Percentiles rank a stretch among this genome's conserved stretches.
phyloP scores from a whole-genome alignment of 2,113 vertebrate genomes.

The Synodontis membranacea region DNA sequence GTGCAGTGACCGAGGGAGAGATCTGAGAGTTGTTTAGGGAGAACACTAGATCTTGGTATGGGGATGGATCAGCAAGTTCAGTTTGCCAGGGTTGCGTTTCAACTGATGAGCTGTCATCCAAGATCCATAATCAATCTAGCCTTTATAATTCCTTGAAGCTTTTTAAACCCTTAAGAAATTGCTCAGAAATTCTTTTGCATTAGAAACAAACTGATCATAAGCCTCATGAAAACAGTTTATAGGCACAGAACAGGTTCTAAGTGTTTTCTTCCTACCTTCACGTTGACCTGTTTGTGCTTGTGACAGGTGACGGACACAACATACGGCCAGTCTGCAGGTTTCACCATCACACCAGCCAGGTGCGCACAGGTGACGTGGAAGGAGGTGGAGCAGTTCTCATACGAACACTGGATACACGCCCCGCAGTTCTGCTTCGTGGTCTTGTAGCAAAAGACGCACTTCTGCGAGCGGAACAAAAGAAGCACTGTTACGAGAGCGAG shows the following conservation, averaged over 20 bases:
- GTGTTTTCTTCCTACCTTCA: conserved; percentile 61
- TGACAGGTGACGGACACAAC: conserved; percentile 93
- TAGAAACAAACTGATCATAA: neutral
- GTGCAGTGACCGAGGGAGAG: too few relatives aligned
- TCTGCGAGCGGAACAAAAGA: conserved; percentile 67
- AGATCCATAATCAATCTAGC: too few relatives aligned
- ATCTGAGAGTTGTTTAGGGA: too few relatives aligned
- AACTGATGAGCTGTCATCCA: too few relatives aligned
- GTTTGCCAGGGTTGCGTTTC: too few relatives aligned
- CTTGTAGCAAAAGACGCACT: conserved; percentile 89
- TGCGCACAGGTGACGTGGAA: conserved; percentile 96
- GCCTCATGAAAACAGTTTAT: neutral
- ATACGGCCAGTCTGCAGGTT: conserved; percentile 94
- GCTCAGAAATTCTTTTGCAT: neutral
- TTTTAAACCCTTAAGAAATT: neutral
- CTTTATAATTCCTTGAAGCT: too few relatives aligned
- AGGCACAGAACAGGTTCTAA: neutral
- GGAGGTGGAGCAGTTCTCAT: conserved; percentile 89
- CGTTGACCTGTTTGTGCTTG: conserved; percentile 77
- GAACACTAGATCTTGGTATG: too few relatives aligned
- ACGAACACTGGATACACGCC: conserved; percentile 93
- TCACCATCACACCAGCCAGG: conserved; percentile 87
- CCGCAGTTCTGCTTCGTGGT: conserved; percentile 77
- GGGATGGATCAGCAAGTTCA: too few relatives aligned
- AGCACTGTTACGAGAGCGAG: neutral